Percentiles rank a stretch among this genome's conserved stretches.
Evolutionary conservation across 2,113 vertebrate species (phyloP).

Genomic region (Ailuropoda melanoleuca): DNA sequence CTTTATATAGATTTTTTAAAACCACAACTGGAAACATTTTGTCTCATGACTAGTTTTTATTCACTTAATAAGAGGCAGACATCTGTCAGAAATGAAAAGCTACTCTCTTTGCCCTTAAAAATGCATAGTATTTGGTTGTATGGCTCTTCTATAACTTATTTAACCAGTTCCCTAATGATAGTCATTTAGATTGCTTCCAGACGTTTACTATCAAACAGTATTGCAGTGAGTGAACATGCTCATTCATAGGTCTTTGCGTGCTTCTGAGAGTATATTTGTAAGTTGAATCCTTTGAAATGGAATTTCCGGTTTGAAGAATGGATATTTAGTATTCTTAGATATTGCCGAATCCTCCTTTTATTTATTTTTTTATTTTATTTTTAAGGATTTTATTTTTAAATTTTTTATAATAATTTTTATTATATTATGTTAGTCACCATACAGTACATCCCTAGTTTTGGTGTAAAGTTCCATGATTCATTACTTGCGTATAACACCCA

Average conservation of each 20-base stretch:
- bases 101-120: not conserved
- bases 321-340: constrained; percentile 24
- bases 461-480: too few relatives aligned
- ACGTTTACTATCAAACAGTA: not conserved
- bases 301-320: not conserved
- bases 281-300: not conserved
- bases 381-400: too few relatives aligned
- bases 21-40: not conserved
- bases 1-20: not conserved
- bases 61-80: not conserved
- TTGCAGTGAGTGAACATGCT: not conserved
- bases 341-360: not conserved
- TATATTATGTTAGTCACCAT: too few relatives aligned
- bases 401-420: too few relatives aligned
- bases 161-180: not conserved
- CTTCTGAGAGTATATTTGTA: not conserved
- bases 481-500: too few relatives aligned
- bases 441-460: too few relatives aligned
- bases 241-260: not conserved
- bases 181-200: not conserved
- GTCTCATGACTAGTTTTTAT: constrained; percentile 2
- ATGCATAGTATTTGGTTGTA: not conserved
- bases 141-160: not conserved
- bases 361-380: too few relatives aligned
- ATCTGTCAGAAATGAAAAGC: constrained; percentile 38